phyloP scores from a whole-genome alignment of 64 coral and sea anemone species.

The Astreopora myriophthalma region DNA sequence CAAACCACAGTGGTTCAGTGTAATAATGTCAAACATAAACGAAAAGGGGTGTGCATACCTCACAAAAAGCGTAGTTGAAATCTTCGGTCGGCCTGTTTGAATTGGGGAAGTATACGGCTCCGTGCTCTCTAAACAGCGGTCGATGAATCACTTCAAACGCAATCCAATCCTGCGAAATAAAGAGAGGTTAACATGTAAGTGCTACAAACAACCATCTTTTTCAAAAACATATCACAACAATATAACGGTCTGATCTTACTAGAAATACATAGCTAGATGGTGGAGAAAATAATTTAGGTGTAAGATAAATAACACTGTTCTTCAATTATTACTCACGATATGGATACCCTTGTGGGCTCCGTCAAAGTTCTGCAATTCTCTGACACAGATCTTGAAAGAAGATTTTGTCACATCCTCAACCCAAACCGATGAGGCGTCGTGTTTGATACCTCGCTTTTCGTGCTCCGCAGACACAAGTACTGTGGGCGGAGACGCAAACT shows the following conservation, averaged over 20 bases:
- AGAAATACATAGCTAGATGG: no score
- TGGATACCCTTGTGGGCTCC: background rate
- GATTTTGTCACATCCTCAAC: background rate
- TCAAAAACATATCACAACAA: no score
- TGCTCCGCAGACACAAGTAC: conserved; percentile 19
- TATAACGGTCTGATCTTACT: no score
- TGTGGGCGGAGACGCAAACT: background rate
- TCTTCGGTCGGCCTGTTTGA: conserved; percentile 33
- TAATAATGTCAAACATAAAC: no score
- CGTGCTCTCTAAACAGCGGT: conserved; percentile 71
- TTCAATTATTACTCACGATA: background rate
- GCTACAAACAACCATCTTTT: no score
- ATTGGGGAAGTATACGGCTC: conserved; percentile 52
- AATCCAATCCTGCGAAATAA: conserved; percentile 51
- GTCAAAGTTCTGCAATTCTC: conserved; percentile 32
- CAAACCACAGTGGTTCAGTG: no score
- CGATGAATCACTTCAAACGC: conserved; percentile 65
- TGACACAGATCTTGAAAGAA: conserved; percentile 20
- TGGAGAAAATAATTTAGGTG: no score
- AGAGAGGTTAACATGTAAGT: no score
- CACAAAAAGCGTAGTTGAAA: conserved; percentile 78
- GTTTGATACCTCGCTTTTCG: conserved; percentile 21
- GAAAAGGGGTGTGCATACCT: conserved; percentile 57
- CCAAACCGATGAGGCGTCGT: conserved; percentile 11
- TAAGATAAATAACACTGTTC: no score